These are phyloP conservation scores for Hyposoter didymator DNA, from an alignment of 2,888 invertebrate species.

Conservation along the genomic window DNA sequence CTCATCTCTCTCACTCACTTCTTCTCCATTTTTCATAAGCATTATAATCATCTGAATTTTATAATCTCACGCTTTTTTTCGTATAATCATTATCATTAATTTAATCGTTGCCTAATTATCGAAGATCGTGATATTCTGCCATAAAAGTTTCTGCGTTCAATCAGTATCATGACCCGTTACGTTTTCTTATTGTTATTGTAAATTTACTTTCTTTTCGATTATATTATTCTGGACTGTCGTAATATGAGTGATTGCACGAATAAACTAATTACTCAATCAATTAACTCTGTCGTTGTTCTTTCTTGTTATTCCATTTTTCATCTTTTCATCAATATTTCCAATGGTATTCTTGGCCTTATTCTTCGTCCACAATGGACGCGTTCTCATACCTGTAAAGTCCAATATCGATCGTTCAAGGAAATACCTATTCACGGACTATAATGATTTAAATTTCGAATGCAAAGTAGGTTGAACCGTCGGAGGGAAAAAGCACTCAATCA, in stretches of 20 bases:
- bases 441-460: not conserved
- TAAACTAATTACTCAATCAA: constrained; percentile 1
- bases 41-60: not conserved
- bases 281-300: not conserved
- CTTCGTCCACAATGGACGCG: constrained; percentile 11
- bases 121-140: not conserved
- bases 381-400: constrained; percentile 1
- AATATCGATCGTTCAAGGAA: not conserved
- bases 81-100: not conserved
- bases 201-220: not conserved
- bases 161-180: not conserved
- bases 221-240: not conserved
- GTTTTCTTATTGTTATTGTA: not conserved
- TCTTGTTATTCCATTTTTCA: constrained; percentile 36
- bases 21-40: not conserved
- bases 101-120: not conserved
- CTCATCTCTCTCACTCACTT: constrained; percentile 5
- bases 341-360: constrained; percentile 20
- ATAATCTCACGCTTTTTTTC: not conserved
- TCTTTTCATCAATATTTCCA: constrained; percentile 8
- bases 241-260: not conserved
- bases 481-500: not conserved
- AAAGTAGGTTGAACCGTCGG: not conserved
- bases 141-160: not conserved
- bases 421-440: not conserved